phyloP scores from a whole-genome alignment of 2,888 invertebrate species.

The Rhingia campestris region DNA sequence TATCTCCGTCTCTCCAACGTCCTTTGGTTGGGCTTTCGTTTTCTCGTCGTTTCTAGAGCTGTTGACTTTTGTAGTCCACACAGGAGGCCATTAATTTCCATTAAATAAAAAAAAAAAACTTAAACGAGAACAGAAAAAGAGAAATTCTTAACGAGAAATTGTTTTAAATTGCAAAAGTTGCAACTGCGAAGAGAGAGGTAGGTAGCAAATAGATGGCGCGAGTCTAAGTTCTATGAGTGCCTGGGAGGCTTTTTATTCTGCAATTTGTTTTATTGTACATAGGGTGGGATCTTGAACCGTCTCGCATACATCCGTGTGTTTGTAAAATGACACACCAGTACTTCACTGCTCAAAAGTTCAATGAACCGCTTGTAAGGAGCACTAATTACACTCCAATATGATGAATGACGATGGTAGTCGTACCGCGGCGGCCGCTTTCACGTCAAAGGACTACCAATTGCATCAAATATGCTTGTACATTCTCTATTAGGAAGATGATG shows the following conservation, averaged over 20 bases:
- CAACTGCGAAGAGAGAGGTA: slow-evolving; percentile 15
- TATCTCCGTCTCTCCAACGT: neutral
- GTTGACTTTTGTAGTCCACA: slow-evolving; percentile 64
- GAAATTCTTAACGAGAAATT: slow-evolving; percentile 62
- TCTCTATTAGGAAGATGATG: neutral
- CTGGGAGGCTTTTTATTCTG: slow-evolving; percentile 35
- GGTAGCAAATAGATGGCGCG: slow-evolving; percentile 27
- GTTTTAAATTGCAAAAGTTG: slow-evolving; percentile 42
- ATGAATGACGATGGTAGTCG: slow-evolving; percentile 4
- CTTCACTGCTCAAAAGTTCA: neutral
- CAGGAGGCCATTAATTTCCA: slow-evolving; percentile 66
- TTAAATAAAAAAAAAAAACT: slow-evolving; percentile 41
- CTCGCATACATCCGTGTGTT: neutral
- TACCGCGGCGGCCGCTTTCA: neutral
- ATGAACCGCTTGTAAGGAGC: neutral
- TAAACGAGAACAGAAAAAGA: slow-evolving; percentile 27
- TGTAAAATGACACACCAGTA: neutral
- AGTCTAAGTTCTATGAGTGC: slow-evolving; percentile 48
- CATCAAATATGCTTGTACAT: neutral
- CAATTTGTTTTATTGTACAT: slow-evolving; percentile 50
- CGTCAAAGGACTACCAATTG: slow-evolving; percentile 5
- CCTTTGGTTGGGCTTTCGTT: slow-evolving; percentile 2
- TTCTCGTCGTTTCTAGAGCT: slow-evolving; percentile 14
- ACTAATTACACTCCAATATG: slow-evolving; percentile 10
- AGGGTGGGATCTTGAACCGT: slow-evolving; percentile 31